phyloP scores from a whole-genome alignment of 2,888 invertebrate genomes.

The Pyrgus malvae region DNA sequence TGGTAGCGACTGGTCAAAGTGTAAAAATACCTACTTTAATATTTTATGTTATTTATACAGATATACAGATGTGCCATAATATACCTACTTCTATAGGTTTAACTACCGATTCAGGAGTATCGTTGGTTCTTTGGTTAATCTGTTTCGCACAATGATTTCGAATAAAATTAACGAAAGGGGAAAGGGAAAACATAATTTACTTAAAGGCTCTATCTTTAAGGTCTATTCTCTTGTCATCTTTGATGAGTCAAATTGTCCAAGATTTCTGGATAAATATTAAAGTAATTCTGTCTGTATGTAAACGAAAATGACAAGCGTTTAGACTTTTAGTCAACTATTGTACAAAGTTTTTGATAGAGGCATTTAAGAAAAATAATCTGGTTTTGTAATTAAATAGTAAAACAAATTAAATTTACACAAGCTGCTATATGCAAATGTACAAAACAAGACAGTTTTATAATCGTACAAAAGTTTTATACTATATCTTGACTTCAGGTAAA shows the following conservation, averaged over 20 bases:
- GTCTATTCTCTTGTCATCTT: too few relatives aligned
- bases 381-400: background rate
- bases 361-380: background rate
- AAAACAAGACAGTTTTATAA: background rate
- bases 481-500: too few relatives aligned
- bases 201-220: too few relatives aligned
- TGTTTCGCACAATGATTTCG: slow-evolving; percentile 36
- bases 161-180: slow-evolving; percentile 7
- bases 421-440: background rate
- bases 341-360: background rate
- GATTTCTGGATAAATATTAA: too few relatives aligned
- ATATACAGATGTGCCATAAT: slow-evolving; percentile 75
- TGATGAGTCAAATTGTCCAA: too few relatives aligned
- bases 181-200: too few relatives aligned
- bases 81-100: slow-evolving; percentile 54
- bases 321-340: background rate
- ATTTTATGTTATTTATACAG: slow-evolving; percentile 61
- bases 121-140: slow-evolving; percentile 29
- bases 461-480: too few relatives aligned
- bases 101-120: slow-evolving; percentile 57
- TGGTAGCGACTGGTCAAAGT: slow-evolving; percentile 47
- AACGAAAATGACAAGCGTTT: background rate
- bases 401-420: too few relatives aligned
- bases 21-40: slow-evolving; percentile 54
- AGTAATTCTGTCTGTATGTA: background rate